phyloP scores from a whole-genome alignment of 2,888 invertebrate genomes.

The Spatulosminthurus flaviceps region DNA sequence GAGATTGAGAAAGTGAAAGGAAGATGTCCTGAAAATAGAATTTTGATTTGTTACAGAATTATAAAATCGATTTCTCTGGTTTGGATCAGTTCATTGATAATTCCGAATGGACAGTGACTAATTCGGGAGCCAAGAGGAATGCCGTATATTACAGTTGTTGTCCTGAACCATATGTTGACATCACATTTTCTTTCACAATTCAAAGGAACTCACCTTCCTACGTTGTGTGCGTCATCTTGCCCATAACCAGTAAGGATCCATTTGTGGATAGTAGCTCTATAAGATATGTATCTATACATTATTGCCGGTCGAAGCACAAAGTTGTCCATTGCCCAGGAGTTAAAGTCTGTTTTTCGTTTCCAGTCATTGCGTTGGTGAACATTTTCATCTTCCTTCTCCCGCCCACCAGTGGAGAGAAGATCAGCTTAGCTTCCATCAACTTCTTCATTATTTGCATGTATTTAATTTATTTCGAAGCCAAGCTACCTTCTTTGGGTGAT shows the following conservation, averaged over 20 bases:
- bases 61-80: constrained; percentile 43
- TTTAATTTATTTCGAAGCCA: constrained; percentile 64
- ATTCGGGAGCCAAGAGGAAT: constrained; percentile 64
- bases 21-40: too few relatives aligned
- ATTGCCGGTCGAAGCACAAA: too few relatives aligned
- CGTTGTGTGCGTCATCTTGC: constrained; percentile 73
- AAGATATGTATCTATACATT: too few relatives aligned
- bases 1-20: too few relatives aligned
- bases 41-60: constrained; percentile 3
- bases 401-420: constrained; percentile 75
- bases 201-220: constrained; percentile 73
- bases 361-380: constrained; percentile 60
- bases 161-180: constrained; percentile 70
- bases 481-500: constrained; percentile 70
- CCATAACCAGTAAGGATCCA: constrained; percentile 68
- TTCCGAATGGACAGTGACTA: constrained; percentile 58
- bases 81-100: constrained; percentile 49
- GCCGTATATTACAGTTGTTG: constrained; percentile 70
- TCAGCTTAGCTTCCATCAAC: constrained; percentile 65
- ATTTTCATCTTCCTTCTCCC: constrained; percentile 66
- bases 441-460: constrained; percentile 61
- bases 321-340: too few relatives aligned
- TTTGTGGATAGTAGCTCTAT: not conserved
- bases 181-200: constrained; percentile 70
- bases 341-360: not conserved